These are phyloP conservation scores for Polypterus bichir DNA, from an alignment of 2,113 vertebrate species.

Conservation along the genomic window DNA sequence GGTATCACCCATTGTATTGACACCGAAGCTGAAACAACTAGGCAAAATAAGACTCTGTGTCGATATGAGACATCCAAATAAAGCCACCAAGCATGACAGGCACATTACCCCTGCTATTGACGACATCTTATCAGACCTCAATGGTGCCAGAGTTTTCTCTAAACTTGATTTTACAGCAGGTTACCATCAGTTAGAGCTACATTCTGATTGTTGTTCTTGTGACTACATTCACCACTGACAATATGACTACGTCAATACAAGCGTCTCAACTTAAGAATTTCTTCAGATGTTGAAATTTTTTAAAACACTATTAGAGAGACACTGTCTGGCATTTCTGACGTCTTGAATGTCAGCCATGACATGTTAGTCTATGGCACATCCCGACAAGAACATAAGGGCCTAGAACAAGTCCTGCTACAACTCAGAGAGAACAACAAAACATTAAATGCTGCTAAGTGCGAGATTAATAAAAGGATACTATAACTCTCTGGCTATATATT, in stretches of 20 bases:
- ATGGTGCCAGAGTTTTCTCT: conserved; percentile 5
- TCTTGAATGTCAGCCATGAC: conserved; percentile 3
- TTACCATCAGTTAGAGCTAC: conserved; percentile 6
- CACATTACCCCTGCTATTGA: conserved; percentile 2
- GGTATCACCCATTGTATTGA: neutral
- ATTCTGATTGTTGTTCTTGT: neutral
- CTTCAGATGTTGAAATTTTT: neutral
- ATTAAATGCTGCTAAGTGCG: neutral
- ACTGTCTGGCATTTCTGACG: neutral
- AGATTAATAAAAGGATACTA: neutral
- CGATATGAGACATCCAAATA: conserved; percentile 1
- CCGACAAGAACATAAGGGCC: neutral
- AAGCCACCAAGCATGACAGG: neutral
- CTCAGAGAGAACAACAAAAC: neutral
- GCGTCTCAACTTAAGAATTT: conserved; percentile 6
- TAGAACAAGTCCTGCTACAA: neutral
- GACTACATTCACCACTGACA: neutral
- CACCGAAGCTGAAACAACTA: neutral
- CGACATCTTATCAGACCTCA: conserved; percentile 2
- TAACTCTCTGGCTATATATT: neutral
- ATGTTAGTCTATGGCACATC: neutral
- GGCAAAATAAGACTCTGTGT: neutral
- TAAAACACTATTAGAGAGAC: conserved; percentile 1
- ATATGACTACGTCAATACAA: conserved; percentile 1
- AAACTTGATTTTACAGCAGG: conserved; percentile 5